These are phyloP conservation scores for Eolophus roseicapilla DNA, from an alignment of 2,113 vertebrate genomes.

Conservation along the genomic window DNA sequence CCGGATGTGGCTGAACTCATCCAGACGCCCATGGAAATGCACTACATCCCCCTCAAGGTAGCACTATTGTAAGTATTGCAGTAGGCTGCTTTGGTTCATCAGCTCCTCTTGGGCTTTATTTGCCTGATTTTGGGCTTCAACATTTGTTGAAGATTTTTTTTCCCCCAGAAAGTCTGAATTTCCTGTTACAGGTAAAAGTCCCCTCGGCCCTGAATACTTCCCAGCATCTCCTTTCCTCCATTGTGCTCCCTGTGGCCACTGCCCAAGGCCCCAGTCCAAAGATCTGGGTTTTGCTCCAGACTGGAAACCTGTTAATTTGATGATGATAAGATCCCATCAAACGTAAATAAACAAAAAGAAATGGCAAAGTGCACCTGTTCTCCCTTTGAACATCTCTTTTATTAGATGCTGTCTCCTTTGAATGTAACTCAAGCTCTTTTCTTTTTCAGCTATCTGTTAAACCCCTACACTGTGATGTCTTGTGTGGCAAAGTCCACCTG, in stretches of 20 bases:
- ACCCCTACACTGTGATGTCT: conserved; percentile 94
- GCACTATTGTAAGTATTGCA: conserved; percentile 90
- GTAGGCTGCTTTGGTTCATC: background rate
- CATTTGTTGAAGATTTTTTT: background rate
- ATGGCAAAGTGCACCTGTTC: background rate
- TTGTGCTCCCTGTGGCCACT: background rate
- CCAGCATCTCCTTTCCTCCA: background rate
- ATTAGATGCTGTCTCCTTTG: background rate
- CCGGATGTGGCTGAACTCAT: conserved; percentile 90
- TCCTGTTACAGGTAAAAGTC: background rate
- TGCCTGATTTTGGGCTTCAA: background rate
- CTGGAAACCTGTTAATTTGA: background rate
- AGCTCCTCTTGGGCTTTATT: background rate
- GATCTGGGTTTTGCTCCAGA: background rate
- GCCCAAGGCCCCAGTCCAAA: background rate
- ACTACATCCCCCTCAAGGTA: conserved; percentile 94
- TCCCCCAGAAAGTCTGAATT: background rate
- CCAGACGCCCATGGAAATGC: conserved; percentile 90
- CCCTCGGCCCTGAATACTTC: background rate
- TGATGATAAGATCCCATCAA: background rate
- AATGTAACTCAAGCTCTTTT: conserved; percentile 16
- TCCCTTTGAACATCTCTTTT: background rate
- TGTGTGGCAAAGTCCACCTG: conserved; percentile 98
- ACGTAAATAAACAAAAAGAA: background rate
- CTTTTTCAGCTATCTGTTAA: conserved; percentile 89